Base-by-base conservation (phyloP, 2,888 invertebrate species). In the Caradrina kadenii region DNA sequence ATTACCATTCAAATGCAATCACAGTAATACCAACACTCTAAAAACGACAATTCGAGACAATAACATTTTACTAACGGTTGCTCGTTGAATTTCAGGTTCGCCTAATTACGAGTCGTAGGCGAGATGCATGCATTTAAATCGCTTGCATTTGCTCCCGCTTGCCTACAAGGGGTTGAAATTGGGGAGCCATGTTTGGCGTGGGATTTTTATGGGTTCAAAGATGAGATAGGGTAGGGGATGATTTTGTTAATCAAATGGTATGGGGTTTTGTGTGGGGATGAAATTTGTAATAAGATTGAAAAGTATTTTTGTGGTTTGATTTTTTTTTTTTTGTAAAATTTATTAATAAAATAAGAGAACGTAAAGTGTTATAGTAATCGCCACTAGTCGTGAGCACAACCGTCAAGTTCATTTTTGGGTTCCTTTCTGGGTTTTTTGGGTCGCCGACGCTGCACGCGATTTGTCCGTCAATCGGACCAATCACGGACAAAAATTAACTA, bases 121-220 rank as follows among this genome's bases (percentile, higher is more conserved):
- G 80, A 86, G 88, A 88, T 80, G 87, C 86, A 89, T 91, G 91
- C 91, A 91, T 90, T 90, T 90, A 90, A 91, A 91, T 90, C 82
- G 89, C 79, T 72, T 83, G 89, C 88, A 88, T 89, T 89, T 89
- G 83, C 81, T 80, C 85, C 85, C 85, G 86, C 85, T 87, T 81
- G 48, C 60, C 60, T 42, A 19, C 52, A 22, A 4, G 13, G n/a
- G 13, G 21, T 61, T 42, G 80, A 62, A 54, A 69, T 39, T 45
- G 17, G 63, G 54, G 22, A 60, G 71, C 53, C 31, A 48, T 61
- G 26, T 49, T 49, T 42, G 35, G 15, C 22, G 19, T 76, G 45
- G 8, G 59, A 54, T 35, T 77, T 75, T 73, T 77, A 77, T 62
- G 71, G 52, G n/a, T 62, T 21, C 8, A 21, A 13, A 35, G 48